Conservation (phyloP, 2,113 vertebrate genomes). For the Ifrita kowaldi region DNA sequence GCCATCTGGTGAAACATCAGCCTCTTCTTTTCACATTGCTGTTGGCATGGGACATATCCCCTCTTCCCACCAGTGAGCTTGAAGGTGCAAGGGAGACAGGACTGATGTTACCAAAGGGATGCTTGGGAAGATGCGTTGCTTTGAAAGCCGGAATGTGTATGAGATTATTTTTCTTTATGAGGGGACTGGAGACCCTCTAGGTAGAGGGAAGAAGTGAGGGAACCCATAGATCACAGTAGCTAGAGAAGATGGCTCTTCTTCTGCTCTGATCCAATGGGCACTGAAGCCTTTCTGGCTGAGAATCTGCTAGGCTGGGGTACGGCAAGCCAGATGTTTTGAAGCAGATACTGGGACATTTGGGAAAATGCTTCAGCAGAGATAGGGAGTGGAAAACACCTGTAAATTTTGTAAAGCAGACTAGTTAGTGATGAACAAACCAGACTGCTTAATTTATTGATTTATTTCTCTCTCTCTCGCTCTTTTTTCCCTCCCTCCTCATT, state of each 20-base stretch:
- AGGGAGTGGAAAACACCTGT: not conserved
- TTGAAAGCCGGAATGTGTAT: not conserved
- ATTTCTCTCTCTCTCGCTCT: not conserved
- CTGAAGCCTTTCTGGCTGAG: not conserved
- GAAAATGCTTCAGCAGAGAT: not conserved
- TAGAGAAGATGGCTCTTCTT: not conserved
- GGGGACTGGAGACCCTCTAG: not conserved
- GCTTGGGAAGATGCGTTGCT: not conserved
- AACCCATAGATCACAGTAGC: not conserved
- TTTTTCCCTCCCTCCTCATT: not conserved
- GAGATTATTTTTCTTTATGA: not conserved
- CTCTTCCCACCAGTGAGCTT: not conserved
- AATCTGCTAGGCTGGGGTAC: not conserved
- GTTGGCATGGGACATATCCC: not conserved
- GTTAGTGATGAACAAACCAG: not conserved
- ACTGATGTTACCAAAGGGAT: not conserved
- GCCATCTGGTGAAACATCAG: not conserved
- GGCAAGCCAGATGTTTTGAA: not conserved
- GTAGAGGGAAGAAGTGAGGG: not conserved
- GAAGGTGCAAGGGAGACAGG: accelerated
- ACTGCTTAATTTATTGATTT: not conserved
- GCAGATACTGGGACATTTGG: not conserved
- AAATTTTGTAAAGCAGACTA: not conserved
- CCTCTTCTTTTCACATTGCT: not conserved
- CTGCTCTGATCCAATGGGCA: not conserved